A percentile compares a stretch with the other conserved stretches of the same genome.
phyloP scores from a whole-genome alignment of 2,888 invertebrate genomes.

The Stenodera caucasica region DNA sequence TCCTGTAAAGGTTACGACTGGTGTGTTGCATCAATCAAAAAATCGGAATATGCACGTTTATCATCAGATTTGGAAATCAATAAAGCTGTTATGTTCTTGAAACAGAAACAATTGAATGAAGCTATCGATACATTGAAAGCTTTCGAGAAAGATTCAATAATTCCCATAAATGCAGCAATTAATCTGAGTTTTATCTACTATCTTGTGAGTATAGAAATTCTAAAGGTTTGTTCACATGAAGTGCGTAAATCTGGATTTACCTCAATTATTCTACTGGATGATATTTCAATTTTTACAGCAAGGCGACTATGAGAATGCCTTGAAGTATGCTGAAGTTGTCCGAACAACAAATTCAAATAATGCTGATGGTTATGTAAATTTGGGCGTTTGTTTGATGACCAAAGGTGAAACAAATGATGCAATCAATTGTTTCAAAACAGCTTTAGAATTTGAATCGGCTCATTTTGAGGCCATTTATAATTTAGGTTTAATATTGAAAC shows the following conservation, averaged over 20 bases:
- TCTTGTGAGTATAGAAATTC: slow-evolving; percentile 64
- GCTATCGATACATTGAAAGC: slow-evolving; percentile 83
- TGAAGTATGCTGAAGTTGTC: slow-evolving; percentile 73
- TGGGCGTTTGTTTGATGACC: slow-evolving; percentile 76
- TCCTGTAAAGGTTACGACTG: slow-evolving; percentile 64
- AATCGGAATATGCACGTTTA: slow-evolving; percentile 79
- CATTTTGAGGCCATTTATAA: slow-evolving; percentile 86
- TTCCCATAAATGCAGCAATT: slow-evolving; percentile 81
- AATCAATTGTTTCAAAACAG: slow-evolving; percentile 70
- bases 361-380: slow-evolving; percentile 81
- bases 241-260: too few species aligned
- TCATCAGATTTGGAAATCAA: slow-evolving; percentile 90
- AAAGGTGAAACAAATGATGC: slow-evolving; percentile 72
- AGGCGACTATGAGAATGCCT: slow-evolving; percentile 77
- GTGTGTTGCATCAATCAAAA: slow-evolving; percentile 94
- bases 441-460: slow-evolving; percentile 76
- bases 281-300: slow-evolving; percentile 59
- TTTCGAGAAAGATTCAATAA: slow-evolving; percentile 83
- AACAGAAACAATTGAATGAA: slow-evolving; percentile 76
- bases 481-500: slow-evolving; percentile 73
- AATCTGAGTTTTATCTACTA: slow-evolving; percentile 85
- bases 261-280: not conserved
- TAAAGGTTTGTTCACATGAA: too few species aligned
- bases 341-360: slow-evolving; percentile 76
- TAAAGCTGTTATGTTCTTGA: slow-evolving; percentile 83